phyloP scores from a whole-genome alignment of 2,888 invertebrate species.

The Crioceris asparagi region DNA sequence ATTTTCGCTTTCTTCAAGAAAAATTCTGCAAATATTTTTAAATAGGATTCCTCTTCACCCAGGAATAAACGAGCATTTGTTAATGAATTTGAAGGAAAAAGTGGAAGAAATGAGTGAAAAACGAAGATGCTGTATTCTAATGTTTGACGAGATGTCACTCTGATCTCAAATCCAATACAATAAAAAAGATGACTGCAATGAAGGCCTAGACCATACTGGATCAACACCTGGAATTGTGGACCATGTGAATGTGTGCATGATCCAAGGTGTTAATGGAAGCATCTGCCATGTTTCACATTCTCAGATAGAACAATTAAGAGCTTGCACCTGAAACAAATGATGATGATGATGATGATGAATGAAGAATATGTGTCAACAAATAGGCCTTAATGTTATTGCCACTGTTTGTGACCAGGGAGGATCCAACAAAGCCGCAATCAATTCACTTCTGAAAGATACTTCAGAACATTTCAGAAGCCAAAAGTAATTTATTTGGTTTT shows the following conservation, averaged over 20 bases:
- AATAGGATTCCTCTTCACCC: not conserved
- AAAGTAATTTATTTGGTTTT: constrained; percentile 12
- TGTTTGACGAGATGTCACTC: not conserved
- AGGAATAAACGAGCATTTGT: not conserved
- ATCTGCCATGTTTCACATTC: not conserved
- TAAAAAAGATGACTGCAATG: not conserved
- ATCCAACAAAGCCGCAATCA: constrained; percentile 9
- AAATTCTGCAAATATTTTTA: not conserved
- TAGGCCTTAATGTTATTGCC: constrained; percentile 14
- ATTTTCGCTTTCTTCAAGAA: not conserved
- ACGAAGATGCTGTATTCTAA: not conserved
- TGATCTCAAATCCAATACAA: not conserved
- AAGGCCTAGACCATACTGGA: not conserved
- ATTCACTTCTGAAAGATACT: constrained; percentile 5
- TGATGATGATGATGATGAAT: not conserved
- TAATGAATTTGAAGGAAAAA: not conserved
- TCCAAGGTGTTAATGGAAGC: not conserved
- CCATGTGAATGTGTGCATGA: not conserved
- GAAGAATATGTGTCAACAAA: constrained; percentile 4
- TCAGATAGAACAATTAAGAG: not conserved
- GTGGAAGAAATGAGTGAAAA: not conserved
- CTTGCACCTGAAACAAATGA: not conserved
- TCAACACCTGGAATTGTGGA: not conserved
- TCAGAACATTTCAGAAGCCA: constrained; percentile 2
- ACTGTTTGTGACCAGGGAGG: constrained; percentile 17